Evolutionary conservation across 2,797 vertebrate species (phyloP), one percentile per base, ranked within the genome.

Genomic region (Micromesistius poutassou): DNA sequence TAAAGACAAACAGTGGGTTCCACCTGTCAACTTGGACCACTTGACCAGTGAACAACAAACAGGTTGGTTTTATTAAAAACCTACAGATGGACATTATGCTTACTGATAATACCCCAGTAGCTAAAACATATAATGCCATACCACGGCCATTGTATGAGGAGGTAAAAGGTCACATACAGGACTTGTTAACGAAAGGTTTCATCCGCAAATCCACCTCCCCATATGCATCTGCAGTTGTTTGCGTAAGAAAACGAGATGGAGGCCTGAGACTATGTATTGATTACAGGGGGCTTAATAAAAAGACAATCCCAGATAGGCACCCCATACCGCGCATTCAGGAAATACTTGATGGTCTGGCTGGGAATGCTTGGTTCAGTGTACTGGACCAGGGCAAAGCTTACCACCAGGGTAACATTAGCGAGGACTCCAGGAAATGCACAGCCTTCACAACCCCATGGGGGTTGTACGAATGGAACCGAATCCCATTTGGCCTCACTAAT

Each of bases 401-500:
- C 16, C 76, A 80, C 31, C 76, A 82, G 36, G 78, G 74, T 5
- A 73, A 7, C 1, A 3, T 79, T 4, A 73, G 75, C 2, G 78
- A 82, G 78, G 46, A 70, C 4, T 72, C 73, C 0, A 78, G 50
- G 30, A 74, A 0, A 71, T 66, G 19, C 36, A 82, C 77, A 72
- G 78, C 80, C 25, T 83, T 84, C 0, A 78, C 66, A 5, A 76
- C 66, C 1, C 25, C 75, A 22, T 81, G 75, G 81, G 30, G 73
- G 4, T 42, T 83, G 46, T 85, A 79, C 12, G 74, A 81, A 77
- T 83, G 84, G 80, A 84, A 79, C 36, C 73, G 14, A 1, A 86
- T 86, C 5, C 81, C 68, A 31, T 84, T 84, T 71, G 82, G 74
- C 2, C 74, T 83, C 33, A 81, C 78, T n/a, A 83, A 86, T 68